Percentiles rank a stretch among this genome's conserved stretches.
These are phyloP conservation scores for Chouioia cunea DNA, from an alignment of 2,888 invertebrate genomes.

Conservation along the genomic window DNA sequence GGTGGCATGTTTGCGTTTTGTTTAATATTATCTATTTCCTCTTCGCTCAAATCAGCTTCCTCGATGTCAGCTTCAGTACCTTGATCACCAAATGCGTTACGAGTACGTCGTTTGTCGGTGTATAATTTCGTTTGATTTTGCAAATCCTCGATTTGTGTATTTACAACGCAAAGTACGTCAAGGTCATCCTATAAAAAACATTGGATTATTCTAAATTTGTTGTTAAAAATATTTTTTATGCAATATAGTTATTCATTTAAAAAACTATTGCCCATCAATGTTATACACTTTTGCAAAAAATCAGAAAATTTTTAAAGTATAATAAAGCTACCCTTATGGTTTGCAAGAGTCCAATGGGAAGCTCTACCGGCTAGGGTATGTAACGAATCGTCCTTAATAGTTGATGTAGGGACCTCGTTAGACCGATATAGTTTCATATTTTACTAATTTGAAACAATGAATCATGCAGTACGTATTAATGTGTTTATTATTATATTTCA, in stretches of 20 bases:
- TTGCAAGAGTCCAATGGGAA: no score
- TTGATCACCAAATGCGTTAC: conserved; percentile 53
- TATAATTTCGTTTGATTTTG: background rate
- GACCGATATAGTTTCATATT: no score
- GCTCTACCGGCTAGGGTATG: no score
- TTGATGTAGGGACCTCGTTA: no score
- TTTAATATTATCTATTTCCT: conserved; percentile 45
- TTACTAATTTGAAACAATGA: no score
- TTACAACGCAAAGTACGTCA: conserved; percentile 65
- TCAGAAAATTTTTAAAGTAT: no score
- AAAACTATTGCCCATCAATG: no score
- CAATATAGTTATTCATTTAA: background rate
- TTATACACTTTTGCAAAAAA: no score
- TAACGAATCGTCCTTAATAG: no score
- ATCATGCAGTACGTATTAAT: no score
- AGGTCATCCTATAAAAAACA: conserved; percentile 62
- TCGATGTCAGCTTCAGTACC: conserved; percentile 63
- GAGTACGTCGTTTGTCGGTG: background rate
- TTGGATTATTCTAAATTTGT: background rate
- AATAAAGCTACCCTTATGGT: no score
- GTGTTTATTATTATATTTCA: no score
- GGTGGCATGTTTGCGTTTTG: conserved; percentile 58
- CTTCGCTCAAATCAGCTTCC: conserved; percentile 56
- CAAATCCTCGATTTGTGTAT: conserved; percentile 48
- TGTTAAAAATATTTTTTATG: background rate